These are phyloP conservation scores for Caenorhabditis doughertyi DNA, from an alignment of 2,888 invertebrate genomes.

Conservation along the genomic window DNA sequence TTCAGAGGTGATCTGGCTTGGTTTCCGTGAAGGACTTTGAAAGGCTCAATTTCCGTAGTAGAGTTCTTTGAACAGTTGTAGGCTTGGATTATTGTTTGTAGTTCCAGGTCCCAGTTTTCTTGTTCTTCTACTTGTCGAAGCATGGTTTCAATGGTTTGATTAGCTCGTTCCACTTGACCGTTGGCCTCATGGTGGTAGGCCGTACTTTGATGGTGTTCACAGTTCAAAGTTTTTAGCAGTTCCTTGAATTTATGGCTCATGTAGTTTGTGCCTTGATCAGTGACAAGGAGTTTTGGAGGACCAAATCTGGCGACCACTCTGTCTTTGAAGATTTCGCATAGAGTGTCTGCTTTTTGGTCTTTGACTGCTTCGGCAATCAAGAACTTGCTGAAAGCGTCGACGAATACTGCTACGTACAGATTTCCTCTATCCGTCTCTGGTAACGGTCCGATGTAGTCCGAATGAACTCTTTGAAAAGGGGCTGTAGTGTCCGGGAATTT, in stretches of 20 bases:
- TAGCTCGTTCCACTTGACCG: neutral
- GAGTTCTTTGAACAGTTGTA: neutral
- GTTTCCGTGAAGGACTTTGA: slow-evolving; percentile 6
- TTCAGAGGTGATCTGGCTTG: neutral
- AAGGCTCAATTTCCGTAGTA: neutral
- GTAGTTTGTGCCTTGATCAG: neutral
- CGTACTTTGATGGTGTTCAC: neutral
- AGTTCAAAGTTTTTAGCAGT: neutral
- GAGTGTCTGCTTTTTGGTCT: neutral
- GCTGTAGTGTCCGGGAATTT: neutral
- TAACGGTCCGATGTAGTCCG: neutral
- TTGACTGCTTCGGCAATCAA: neutral
- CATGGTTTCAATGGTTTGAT: neutral
- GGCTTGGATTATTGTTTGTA: neutral
- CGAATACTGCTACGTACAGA: neutral
- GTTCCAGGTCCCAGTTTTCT: neutral
- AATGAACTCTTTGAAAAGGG: neutral
- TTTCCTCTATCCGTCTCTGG: neutral
- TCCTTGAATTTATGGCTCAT: neutral
- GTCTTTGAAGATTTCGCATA: neutral
- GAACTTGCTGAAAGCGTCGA: neutral
- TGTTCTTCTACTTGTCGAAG: neutral
- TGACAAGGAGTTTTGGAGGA: neutral
- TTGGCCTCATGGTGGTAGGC: neutral
- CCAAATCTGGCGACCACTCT: neutral